Base-by-base conservation (phyloP, 2,113 vertebrate genomes). In the Sinocyclocheilus grahami region DNA sequence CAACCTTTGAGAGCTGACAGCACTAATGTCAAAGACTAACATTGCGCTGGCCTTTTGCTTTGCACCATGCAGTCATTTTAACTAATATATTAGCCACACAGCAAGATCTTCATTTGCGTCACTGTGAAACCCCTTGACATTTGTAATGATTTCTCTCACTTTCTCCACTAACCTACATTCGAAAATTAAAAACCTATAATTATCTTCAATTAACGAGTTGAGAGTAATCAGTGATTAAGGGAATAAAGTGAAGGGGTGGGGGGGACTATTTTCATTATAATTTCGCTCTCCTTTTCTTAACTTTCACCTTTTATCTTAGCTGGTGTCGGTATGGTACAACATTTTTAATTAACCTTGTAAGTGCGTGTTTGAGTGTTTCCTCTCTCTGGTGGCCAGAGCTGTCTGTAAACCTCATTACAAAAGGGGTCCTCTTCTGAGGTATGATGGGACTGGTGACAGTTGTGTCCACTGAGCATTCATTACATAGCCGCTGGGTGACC, bases 131-230 rank as follows among this genome's bases (percentile, higher is more conserved):
- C 88, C 83, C 88, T 78, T 87, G 87, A 85, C 89, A 89, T 91
- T 88, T 82, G 78, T 89, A 89, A 90, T 92, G 90, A 92, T 92
- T 93, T 91, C 90, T 93, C 24, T 89, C 74, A 71, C 90, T 89
- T 91, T 93, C 90, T 92, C 92, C 89, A 93, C 92, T 95, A 96
- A 95, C 95, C 95, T 95, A 96, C 94, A 95, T 96, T 93, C 89
- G 91, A 83, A 95, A 95, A 96, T 95, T 94, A 94, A 95, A 95
- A 94, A 93, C 93, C 95, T 96, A 96, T 95, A 95, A 96, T 95
- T 95, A 95, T 95, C 95, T 94, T 92, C 93, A 95, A 95, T 95
- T 96, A 96, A 95, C 91, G 88, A 90, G 95, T 94, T 74, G 69
- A 92, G 90, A 93, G 93, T 92, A 92, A 93, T 94, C 93, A 94